Evolutionary conservation across 2,888 invertebrate species (phyloP), one percentile per base, ranked within the genome.

Genomic region (Nasonia oneida): DNA sequence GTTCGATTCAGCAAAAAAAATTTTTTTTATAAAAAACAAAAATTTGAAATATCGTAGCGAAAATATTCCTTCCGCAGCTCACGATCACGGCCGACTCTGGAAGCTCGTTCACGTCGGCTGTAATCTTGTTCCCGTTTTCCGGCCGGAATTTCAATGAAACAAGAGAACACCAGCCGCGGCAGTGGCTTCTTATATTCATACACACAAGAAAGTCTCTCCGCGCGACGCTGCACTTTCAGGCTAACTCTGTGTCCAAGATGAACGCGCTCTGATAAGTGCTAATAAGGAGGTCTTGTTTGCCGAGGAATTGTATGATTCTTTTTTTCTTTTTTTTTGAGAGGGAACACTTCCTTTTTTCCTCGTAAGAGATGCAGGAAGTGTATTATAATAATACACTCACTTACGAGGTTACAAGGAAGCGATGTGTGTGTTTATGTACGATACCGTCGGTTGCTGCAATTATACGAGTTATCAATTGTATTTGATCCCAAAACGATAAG

Each of bases 71-170:
- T 29, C 18, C n/a, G 8, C 18, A 29, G 29, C 37, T 57, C 80
- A 80, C 39, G 57, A 71, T 3, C n/a, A 47, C 14, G 37, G 4
- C 3, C 14, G 42, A 42, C 18, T 37, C n/a, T 4, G 37, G 29
- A 37, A 39, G 70, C 64, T 15, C 29, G 23, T 39, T 37, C 67
- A 18, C n/a, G 23, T 6, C 29, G 5, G 50, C 67, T 64, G 10
- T 47, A 71, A 71, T 83, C 71, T 73, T 64, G 42, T 42, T 79
- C 73, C 74, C 74, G 78, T 84, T 79, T 82, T 78, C 50, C 79
- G 78, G 23, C 18, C 64, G 78, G 83, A 78, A 79, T 84, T 79
- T 61, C 47, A 79, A 84, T 79, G 79, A n/a, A 33, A 73, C 39
- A 39, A 15, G 73, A 73, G 70, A 71, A 37, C 18, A 18, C 8